A percentile compares a stretch with the other conserved stretches of the same genome.
phyloP scores from a whole-genome alignment of 2,888 invertebrate species.

The Actias luna region DNA sequence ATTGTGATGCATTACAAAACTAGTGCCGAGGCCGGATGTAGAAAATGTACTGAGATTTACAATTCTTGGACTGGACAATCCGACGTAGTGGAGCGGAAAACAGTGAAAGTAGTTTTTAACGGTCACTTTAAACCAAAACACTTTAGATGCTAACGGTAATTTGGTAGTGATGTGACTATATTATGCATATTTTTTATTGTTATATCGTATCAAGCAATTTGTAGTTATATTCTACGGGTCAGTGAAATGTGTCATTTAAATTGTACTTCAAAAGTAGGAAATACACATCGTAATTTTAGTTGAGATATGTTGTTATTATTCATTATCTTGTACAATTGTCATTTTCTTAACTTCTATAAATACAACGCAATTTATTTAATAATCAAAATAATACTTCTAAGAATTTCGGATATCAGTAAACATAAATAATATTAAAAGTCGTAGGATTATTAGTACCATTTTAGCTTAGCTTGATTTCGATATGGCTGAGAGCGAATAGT shows the following conservation, averaged over 20 bases:
- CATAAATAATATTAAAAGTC: background rate
- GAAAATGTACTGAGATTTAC: constrained; percentile 15
- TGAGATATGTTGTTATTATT: background rate
- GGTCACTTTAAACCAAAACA: constrained; percentile 38
- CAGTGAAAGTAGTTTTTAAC: constrained; percentile 53
- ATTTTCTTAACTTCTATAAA: background rate
- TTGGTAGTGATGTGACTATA: constrained; percentile 14
- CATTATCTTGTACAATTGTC: background rate
- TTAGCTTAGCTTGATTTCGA: background rate
- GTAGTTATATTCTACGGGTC: background rate
- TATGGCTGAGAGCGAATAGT: background rate
- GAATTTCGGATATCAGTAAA: background rate
- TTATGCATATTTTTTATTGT: background rate
- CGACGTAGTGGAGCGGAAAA: constrained; percentile 48
- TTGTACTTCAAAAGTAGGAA: no score
- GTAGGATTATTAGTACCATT: background rate
- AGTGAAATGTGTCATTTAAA: background rate
- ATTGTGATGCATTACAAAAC: constrained; percentile 19
- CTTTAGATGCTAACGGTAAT: constrained; percentile 24
- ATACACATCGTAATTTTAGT: no score
- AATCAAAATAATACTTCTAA: no score
- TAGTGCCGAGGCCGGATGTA: constrained; percentile 5
- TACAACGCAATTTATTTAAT: no score
- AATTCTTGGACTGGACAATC: constrained; percentile 26
- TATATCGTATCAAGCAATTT: background rate